Base-by-base conservation (phyloP, 2,113 vertebrate species). In the Meles meles region DNA sequence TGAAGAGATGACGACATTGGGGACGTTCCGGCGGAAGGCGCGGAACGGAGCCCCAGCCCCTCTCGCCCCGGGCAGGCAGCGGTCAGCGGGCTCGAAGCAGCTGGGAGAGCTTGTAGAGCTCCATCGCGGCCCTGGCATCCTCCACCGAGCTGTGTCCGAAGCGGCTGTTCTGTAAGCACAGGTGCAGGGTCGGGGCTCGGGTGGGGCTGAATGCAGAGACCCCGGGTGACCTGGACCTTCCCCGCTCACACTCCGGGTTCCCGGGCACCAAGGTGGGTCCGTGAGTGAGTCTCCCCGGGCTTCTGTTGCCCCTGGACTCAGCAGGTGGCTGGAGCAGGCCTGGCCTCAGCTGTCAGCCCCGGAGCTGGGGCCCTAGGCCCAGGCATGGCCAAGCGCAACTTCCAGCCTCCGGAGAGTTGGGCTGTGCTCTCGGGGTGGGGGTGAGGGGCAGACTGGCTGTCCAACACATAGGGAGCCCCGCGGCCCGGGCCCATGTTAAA, bases 101-200 rank as follows among this genome's bases (percentile, higher is more conserved):
- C 80, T 11, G 89, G 34, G 98, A 97, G 47, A 97, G 15, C 0
- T 0, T 95, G 71, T 97, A 98, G 29, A 98, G 98, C 44, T 98
- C 97, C 97, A 98, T 98, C 0, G 98, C n/a, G 0, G 98, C 98
- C 69, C 20, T 96, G 0, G 98, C 98, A 0, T 98, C 98, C 76
- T 98, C 98, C 93, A 98, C 98, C 0, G 97, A 98, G 93, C 84
- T 98, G 94, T 98, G 97, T 27, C 98, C 98, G 0, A 2, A 25
- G 6, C 1, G 17, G 44, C 86, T 95, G 59, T 86, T 59, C 98
- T 98, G 97, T 14, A 74, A 89, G 92, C 55, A 86, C 3, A 92
- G 27, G 67, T 3, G 65, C 27, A 27, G 21, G 52, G 15, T 0
- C 2, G 21, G 65, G 47, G 12, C 49, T 34, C 2, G 7, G n/a